Base-by-base conservation (phyloP, 2,888 invertebrate genomes). In the Cataglyphis albicans region DNA sequence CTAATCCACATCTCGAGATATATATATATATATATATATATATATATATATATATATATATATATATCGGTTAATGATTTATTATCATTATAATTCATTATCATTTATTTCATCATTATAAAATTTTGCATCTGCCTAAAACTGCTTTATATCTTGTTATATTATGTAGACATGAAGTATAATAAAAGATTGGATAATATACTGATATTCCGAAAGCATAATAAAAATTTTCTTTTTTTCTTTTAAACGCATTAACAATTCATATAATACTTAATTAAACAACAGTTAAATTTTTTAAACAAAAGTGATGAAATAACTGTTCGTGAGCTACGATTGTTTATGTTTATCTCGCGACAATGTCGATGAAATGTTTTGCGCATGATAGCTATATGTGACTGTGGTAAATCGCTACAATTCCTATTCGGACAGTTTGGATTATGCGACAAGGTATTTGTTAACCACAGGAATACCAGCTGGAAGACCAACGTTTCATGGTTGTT, bases 311-410 rank as follows among this genome's bases (percentile, higher is more conserved):
- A 52, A 81, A 75, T 41, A 21, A 48, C 21, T 15, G 59, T 9
- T 59, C 15, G 15, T 57, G 29, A 35, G 63, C 59, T n/a, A 38
- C 12, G 15, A 65, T 10, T 10, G 59, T 55, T 41, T 35, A 67
- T 82, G 44, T 44, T 84, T 76, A 67, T 44, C 5, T 41, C 44
- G 81, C 55, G 67, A 61, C 55, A 10, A 25, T 38, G 73, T 73
- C 38, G 29, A 29, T 76, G 78, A 84, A 83, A 78, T 87, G 83
- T 85, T 87, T 82, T 72, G 55, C 41, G 41, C 3, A 15, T 12
- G 35, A 52, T 52, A 7, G 48, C 7, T 44, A 44, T 32, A n/a
- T 41, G 48, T 38, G 12, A 70, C 35, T 61, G 41, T 63, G 68
- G 80, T 80, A 80, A 82, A 75, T 70, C 65, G 25, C 57, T 21